phyloP scores from a whole-genome alignment of 2,113 vertebrate genomes.

The Noctilio leporinus region DNA sequence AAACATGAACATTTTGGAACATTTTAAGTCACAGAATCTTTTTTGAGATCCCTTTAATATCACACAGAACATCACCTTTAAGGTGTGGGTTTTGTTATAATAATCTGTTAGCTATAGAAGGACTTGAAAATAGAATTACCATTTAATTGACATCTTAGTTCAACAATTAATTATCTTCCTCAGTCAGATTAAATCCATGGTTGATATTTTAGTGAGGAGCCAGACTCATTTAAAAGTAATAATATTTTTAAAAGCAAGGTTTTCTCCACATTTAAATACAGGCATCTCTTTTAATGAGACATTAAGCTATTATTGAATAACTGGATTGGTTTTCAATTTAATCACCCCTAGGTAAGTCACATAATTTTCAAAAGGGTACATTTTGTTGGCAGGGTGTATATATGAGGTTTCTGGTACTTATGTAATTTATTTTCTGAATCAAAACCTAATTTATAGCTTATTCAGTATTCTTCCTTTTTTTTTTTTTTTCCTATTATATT shows the following conservation, averaged over 20 bases:
- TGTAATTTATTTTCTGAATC: constrained; percentile 5
- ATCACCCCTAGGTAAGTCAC: not conserved
- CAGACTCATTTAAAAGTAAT: not conserved
- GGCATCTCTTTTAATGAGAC: not conserved
- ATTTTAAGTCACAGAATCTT: not conserved
- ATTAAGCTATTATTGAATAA: constrained; percentile 19
- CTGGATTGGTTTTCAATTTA: not conserved
- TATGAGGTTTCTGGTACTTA: not conserved
- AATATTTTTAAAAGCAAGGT: not conserved
- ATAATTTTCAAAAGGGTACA: constrained; percentile 27
- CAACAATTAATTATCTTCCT: not conserved
- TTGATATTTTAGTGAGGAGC: not conserved
- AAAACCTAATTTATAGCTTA: constrained; percentile 30
- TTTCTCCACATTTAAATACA: constrained; percentile 13
- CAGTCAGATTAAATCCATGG: not conserved
- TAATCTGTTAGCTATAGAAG: not conserved
- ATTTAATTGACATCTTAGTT: not conserved
- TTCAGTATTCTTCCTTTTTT: not conserved
- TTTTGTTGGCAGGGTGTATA: constrained; percentile 16
- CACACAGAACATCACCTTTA: not conserved
- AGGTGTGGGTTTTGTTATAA: not conserved
- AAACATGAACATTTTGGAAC: not conserved
- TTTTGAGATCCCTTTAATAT: not conserved
- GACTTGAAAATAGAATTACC: not conserved
- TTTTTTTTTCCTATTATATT: not conserved